Evolutionary conservation across 2,113 vertebrate species (phyloP), one percentile per base, ranked within the genome.

Genomic region (Machaerirhynchus nigripectus): DNA sequence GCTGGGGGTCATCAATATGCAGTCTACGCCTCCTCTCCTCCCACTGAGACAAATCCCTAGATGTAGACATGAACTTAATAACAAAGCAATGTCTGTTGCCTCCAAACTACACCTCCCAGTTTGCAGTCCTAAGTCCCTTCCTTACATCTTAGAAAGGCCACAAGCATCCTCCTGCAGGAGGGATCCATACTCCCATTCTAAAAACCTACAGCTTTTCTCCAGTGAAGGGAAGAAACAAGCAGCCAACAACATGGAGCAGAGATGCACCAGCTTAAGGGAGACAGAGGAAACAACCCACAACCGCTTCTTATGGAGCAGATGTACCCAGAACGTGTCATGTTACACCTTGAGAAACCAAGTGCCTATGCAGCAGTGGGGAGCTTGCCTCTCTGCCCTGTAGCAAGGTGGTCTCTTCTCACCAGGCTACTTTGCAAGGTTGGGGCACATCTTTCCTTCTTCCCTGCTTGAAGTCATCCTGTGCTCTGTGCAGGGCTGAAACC

Each of bases 281-380:
- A 26, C 13, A 50, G 26, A 21, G 39, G 35, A 76, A 50, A 42
- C 10, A 67, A 30, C 35, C 9, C 16, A 26, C 35, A 42, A 4
- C 20, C 0, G 0, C 31, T 67, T 67, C 26, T 35, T 26, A 17
- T 15, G 44, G 61, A 50, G 35, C 44, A 76, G 52, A 35, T 0
- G 4, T 21, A 35, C 35, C 26, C 44, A 76, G 23, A 67, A 59
- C 11, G 10, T 28, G 16, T 11, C 37, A 26, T 49, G 26, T 30
- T 31, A 35, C 52, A 5, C 13, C 44, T 31, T 22, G 21, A 50
- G 52, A 76, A 50, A 50, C 35, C 52, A 57, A 31, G 61, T 31
- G 50, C 26, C 44, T 50, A 26, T 50, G 61, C 28, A 76, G 31
- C 71, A 50, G 13, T 42, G 44, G 52, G 52, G 61, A 67, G 6